These are phyloP conservation scores for Crambe crambe DNA, from an alignment of 37 sponge, comb jelly and placozoan genomes.

Conservation along the genomic window DNA sequence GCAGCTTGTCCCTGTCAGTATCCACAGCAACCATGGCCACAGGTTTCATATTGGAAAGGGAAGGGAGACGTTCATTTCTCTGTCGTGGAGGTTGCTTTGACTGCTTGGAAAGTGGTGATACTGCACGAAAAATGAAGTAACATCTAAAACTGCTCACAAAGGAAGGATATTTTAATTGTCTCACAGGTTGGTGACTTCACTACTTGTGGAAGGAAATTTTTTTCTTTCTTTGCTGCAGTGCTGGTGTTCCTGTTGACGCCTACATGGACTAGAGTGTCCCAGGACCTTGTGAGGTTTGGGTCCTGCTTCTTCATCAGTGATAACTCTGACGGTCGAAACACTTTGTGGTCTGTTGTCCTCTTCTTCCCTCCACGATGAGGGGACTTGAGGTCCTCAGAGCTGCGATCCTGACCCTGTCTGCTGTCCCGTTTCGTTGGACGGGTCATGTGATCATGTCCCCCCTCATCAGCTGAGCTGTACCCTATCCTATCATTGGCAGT, in stretches of 20 bases:
- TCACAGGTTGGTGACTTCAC: too few species aligned
- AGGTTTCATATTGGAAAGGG: slow-evolving; percentile 36
- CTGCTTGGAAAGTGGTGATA: neutral
- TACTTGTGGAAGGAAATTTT: neutral
- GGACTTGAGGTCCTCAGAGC: too few species aligned
- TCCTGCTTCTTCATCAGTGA: neutral
- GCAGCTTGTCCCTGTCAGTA: slow-evolving; percentile 41
- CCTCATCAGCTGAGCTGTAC: slow-evolving; percentile 30
- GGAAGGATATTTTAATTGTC: too few species aligned
- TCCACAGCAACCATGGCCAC: slow-evolving; percentile 73
- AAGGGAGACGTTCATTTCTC: slow-evolving; percentile 17
- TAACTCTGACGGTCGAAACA: neutral
- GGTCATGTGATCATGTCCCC: neutral
- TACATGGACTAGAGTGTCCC: neutral
- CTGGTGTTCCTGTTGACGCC: neutral
- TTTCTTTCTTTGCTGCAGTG: neutral
- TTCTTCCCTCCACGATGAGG: too few species aligned
- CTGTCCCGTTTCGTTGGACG: too few species aligned
- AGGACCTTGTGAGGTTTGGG: neutral
- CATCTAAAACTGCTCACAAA: neutral
- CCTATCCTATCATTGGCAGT: neutral
- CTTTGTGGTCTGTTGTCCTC: too few species aligned
- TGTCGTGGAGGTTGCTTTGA: neutral
- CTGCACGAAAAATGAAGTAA: neutral
- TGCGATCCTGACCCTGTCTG: too few species aligned